Percentiles rank a stretch among this genome's conserved stretches.
Conservation (phyloP, 2,797 vertebrate species). For the Notolepis coatsorum region DNA sequence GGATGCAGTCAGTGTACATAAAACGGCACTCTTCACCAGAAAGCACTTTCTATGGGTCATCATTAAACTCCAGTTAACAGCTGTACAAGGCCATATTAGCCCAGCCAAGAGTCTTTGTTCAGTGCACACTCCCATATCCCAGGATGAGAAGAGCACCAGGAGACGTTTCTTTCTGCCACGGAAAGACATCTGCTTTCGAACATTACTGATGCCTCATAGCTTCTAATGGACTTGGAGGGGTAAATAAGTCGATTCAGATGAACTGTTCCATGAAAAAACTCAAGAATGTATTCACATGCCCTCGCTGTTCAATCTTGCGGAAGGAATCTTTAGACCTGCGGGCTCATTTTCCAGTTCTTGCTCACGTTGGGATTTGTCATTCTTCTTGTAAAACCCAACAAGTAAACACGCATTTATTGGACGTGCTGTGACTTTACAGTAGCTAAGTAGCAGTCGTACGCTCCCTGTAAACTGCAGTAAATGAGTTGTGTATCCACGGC, state of each 20-base stretch:
- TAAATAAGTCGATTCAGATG: conserved; percentile 48
- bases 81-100: conserved; percentile 63
- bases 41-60: conserved; percentile 64
- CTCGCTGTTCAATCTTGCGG: no score
- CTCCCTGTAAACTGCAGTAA: no score
- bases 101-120: conserved; percentile 57
- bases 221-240: conserved; percentile 52
- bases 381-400: no score
- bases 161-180: conserved; percentile 44
- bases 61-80: conserved; percentile 74
- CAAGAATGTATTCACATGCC: no score
- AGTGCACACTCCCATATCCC: conserved; percentile 51
- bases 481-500: conserved; percentile 8
- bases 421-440: no score
- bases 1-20: conserved; percentile 62
- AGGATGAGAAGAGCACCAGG: conserved; percentile 53
- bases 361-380: no score
- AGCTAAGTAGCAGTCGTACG: no score
- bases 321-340: no score
- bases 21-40: conserved; percentile 59
- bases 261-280: conserved; percentile 22
- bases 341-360: no score
- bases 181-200: conserved; percentile 70
- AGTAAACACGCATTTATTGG: no score
- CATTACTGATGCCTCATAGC: conserved; percentile 61